Conservation (phyloP, 2,797 vertebrate genomes). For the Anniella stebbinsi region DNA sequence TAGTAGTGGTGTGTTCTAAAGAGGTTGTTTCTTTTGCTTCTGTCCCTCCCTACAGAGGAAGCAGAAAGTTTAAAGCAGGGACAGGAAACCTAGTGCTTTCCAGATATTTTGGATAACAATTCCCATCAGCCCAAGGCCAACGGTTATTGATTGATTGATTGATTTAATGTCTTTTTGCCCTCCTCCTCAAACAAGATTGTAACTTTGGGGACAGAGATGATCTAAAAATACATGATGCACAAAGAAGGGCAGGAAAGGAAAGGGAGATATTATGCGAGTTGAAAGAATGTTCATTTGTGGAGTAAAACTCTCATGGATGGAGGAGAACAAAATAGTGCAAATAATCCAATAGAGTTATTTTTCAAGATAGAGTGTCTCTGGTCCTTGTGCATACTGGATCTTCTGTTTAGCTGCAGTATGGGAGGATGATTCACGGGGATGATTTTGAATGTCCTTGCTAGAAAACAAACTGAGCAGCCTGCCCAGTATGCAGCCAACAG, state of each 20-base stretch:
- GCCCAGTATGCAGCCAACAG: accelerated
- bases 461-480: background rate
- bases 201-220: background rate
- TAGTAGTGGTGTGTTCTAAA: background rate
- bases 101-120: background rate
- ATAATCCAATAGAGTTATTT: background rate
- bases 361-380: background rate
- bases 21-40: background rate
- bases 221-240: background rate
- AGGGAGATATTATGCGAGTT: too few species aligned
- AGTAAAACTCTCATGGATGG: background rate
- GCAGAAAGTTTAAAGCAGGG: background rate
- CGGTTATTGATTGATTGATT: too few species aligned
- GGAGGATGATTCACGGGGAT: background rate
- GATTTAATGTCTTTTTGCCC: too few species aligned
- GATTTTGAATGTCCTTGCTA: background rate
- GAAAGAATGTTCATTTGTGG: background rate
- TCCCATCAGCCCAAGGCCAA: background rate
- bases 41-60: background rate
- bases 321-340: background rate
- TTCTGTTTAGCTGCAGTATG: too few species aligned
- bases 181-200: too few species aligned
- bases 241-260: too few species aligned
- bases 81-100: too few species aligned
- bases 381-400: background rate